These are phyloP conservation scores for Pterostichus niger DNA, from an alignment of 2,888 invertebrate species.

Conservation along the genomic window DNA sequence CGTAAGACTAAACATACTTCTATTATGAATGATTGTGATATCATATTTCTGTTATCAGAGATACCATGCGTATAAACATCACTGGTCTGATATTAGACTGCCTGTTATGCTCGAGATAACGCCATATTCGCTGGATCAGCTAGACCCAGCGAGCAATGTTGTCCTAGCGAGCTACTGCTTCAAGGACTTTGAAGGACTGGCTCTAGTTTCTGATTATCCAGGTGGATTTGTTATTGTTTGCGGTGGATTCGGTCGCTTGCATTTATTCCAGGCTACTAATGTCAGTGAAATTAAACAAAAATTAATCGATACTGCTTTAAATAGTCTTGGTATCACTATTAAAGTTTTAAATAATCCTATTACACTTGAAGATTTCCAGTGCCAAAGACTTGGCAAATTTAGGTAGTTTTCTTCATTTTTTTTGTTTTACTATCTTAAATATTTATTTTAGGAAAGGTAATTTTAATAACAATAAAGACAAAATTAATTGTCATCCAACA, in stretches of 20 bases:
- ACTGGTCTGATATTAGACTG: conserved; percentile 96
- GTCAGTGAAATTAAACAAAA: conserved; percentile 93
- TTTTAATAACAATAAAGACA: too few relatives aligned
- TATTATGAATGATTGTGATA: conserved; percentile 10
- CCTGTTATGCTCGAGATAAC: conserved; percentile 94
- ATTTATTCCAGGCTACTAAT: conserved; percentile 92
- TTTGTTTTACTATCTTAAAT: background rate
- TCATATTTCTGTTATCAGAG: conserved; percentile 71
- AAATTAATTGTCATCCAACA: too few relatives aligned
- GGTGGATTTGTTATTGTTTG: conserved; percentile 95
- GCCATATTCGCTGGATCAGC: conserved; percentile 94
- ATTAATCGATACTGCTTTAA: conserved; percentile 89
- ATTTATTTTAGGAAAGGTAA: too few relatives aligned
- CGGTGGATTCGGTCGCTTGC: conserved; percentile 94
- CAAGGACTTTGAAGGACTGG: conserved; percentile 91
- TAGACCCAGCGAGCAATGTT: conserved; percentile 91
- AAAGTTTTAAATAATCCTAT: conserved; percentile 91
- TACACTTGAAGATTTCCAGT: conserved; percentile 91
- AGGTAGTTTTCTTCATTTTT: conserved; percentile 80
- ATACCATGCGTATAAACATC: conserved; percentile 95
- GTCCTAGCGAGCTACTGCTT: conserved; percentile 91
- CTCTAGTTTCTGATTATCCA: conserved; percentile 91
- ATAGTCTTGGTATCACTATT: conserved; percentile 90
- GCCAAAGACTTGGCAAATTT: conserved; percentile 94
- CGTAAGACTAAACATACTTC: conserved; percentile 79